These are phyloP conservation scores for Erebia epiphron DNA, from an alignment of 2,888 invertebrate genomes.

Conservation along the genomic window DNA sequence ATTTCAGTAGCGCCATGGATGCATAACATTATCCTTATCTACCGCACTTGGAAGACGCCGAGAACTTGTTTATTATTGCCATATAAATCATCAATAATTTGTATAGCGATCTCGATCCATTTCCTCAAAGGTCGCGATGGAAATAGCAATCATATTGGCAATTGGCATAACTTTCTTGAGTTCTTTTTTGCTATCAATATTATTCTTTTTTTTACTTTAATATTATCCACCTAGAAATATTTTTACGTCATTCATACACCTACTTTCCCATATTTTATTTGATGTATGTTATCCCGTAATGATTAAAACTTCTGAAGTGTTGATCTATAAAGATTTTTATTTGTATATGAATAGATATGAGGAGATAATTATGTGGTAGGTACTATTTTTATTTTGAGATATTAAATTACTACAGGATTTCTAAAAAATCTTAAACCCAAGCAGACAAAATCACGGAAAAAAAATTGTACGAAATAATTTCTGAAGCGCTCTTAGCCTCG, in stretches of 20 bases:
- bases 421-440: not conserved
- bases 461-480: not conserved
- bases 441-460: not conserved
- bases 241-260: too few relatives aligned
- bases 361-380: not conserved
- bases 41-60: conserved; percentile 39
- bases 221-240: too few relatives aligned
- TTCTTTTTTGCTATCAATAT: not conserved
- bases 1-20: conserved; percentile 57
- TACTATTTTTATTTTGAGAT: not conserved
- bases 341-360: too few relatives aligned
- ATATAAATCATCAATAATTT: conserved; percentile 28
- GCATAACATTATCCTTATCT: conserved; percentile 63
- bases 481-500: not conserved
- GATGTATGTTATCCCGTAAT: too few relatives aligned
- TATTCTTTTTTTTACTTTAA: too few relatives aligned
- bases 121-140: conserved; percentile 14
- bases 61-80: conserved; percentile 29
- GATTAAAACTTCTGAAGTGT: too few relatives aligned
- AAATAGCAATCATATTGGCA: not conserved
- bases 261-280: too few relatives aligned
- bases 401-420: not conserved
- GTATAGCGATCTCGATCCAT: conserved; percentile 18
- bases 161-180: not conserved
- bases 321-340: too few relatives aligned